A percentile compares a stretch with the other conserved stretches of the same genome.
Conservation (phyloP, 2,113 vertebrate genomes). For the Danionella cerebrum region DNA sequence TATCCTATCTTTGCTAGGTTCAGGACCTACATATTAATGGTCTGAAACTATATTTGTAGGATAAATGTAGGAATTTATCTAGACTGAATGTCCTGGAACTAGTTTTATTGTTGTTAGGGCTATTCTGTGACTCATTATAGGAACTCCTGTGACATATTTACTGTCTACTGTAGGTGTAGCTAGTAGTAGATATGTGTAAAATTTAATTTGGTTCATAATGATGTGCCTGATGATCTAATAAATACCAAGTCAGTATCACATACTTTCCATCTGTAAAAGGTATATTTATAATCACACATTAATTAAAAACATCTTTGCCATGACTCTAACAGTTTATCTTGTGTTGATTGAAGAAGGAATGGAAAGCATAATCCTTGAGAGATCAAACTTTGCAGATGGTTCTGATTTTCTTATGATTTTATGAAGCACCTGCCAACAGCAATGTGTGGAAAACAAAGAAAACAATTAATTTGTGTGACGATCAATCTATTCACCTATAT, state of each 20-base stretch:
- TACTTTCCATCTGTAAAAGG: neutral
- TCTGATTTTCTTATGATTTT: constrained; percentile 44
- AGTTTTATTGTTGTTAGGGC: too few species aligned
- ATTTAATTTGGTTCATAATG: neutral
- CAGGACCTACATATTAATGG: too few species aligned
- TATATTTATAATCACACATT: neutral
- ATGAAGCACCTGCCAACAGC: constrained; percentile 45
- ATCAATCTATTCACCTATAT: constrained; percentile 48
- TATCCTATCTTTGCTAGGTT: too few species aligned
- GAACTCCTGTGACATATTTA: too few species aligned
- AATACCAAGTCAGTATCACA: neutral
- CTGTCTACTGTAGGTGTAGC: too few species aligned
- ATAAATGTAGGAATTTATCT: too few species aligned
- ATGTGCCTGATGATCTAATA: neutral
- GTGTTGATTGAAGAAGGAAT: constrained; percentile 41
- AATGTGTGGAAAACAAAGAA: constrained; percentile 32
- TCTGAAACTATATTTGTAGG: too few species aligned
- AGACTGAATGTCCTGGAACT: too few species aligned
- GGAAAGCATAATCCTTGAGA: constrained; percentile 43
- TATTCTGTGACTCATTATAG: too few species aligned
- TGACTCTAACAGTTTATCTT: constrained; percentile 37
- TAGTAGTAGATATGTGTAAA: too few species aligned
- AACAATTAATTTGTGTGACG: constrained; percentile 41
- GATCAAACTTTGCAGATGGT: constrained; percentile 58
- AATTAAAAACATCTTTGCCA: constrained; percentile 22